Base-by-base conservation (phyloP, 2,888 invertebrate genomes). In the Mythimna ferrago region DNA sequence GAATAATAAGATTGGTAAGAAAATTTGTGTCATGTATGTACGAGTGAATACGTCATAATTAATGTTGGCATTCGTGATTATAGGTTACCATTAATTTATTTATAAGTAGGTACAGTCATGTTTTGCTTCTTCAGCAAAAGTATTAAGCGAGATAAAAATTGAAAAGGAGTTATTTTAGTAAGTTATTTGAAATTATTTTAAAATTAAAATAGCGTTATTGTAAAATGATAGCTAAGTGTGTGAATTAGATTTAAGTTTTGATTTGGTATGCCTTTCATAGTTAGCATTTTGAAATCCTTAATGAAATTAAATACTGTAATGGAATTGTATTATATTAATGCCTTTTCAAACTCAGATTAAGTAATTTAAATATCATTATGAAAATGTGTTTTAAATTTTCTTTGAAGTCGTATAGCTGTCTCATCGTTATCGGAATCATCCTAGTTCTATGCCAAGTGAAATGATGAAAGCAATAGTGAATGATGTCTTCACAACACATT, bases 291-390 rank as follows among this genome's bases (percentile, higher is more conserved):
- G 26, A 78, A 61, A 53, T 32, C 5, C 26, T 74, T 7, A 65
- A 61, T 60, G 48, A 66, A 66, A 66, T 32, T 80, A 44, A 80
- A 56, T 56, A 38, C 3, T 51, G 67, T 7, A 53, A 64, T 60
- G 57, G 60, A 74, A 73, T 41, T 73, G 66, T 80, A 77, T 66
- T 73, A 63, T 74, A 73, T 67, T 32, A 64, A 74, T 65, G 58
- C 66, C 63, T 54, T 76, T 75, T 76, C 61, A 48, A 68, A 65
- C 38, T 0, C 38, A 68, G 7, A 62, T 0, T 51, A 21, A 38
- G 10, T 2, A 56, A 5, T 67, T 48, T 35, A 32, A 63, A n/a
- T 54, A 74, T 38, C 14, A 69, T 44, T n/a, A 21, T 51, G 48
- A 21, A 44, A 44, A 48, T 64, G 4, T 14, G 21, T 38, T 1